Percentiles rank a stretch among this genome's conserved stretches.
Conservation (phyloP, 1,140 invertebrate genomes). For the Euborellia annulipes region DNA sequence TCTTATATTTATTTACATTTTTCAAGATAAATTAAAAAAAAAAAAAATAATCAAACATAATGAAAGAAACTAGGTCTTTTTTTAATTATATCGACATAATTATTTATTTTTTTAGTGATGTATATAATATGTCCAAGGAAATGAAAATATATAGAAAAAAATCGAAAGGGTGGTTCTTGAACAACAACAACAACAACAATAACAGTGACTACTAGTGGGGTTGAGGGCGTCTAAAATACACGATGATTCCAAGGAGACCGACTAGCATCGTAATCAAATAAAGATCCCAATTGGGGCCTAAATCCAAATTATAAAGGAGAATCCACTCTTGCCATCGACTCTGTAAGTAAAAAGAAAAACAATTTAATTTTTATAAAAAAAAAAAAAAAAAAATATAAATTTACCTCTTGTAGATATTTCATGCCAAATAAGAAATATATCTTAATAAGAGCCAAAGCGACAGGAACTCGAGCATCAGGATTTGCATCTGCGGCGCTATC, state of each 20-base stretch:
- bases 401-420: slow-evolving; percentile 53
- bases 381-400: slow-evolving; percentile 13
- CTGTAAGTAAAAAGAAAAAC: slow-evolving; percentile 29
- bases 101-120: too few species aligned
- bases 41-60: too few species aligned
- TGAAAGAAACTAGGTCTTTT: too few species aligned
- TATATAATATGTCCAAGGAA: too few species aligned
- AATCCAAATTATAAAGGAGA: slow-evolving; percentile 45
- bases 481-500: slow-evolving; percentile 92
- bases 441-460: slow-evolving; percentile 81
- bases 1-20: too few species aligned
- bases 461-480: slow-evolving; percentile 86
- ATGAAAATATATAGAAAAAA: too few species aligned
- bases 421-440: slow-evolving; percentile 63
- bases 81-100: too few species aligned
- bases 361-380: slow-evolving; percentile 3
- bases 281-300: slow-evolving; percentile 86
- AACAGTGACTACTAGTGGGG: too few species aligned
- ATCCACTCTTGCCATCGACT: slow-evolving; percentile 37
- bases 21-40: too few species aligned
- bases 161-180: too few species aligned
- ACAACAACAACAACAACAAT: too few species aligned
- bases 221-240: slow-evolving; percentile 57
- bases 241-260: slow-evolving; percentile 61
- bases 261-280: slow-evolving; percentile 75